phyloP scores from a whole-genome alignment of 2,113 vertebrate genomes.

The Platichthys stellatus region DNA sequence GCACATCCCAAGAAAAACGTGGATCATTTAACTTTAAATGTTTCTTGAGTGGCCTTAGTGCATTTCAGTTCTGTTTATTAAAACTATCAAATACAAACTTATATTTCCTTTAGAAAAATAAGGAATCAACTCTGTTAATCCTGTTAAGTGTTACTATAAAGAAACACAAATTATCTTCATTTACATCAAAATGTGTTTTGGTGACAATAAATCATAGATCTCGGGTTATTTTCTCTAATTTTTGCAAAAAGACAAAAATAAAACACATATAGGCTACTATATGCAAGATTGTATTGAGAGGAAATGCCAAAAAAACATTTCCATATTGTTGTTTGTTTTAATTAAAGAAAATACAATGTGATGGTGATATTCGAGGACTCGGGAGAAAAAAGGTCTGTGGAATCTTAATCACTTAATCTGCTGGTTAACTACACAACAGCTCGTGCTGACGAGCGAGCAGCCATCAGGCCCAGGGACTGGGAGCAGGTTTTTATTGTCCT shows the following conservation, averaged over 20 bases:
- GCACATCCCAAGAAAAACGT: too few species aligned
- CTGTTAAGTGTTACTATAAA: neutral
- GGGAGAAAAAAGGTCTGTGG: conserved; percentile 27
- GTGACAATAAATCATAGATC: neutral
- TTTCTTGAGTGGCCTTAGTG: too few species aligned
- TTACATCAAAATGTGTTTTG: too few species aligned
- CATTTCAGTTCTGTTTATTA: too few species aligned
- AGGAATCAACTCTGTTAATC: neutral
- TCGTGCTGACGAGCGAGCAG: conserved; percentile 22
- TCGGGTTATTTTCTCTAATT: too few species aligned
- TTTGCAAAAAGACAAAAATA: too few species aligned
- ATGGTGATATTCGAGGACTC: conserved; percentile 9
- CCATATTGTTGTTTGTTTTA: neutral
- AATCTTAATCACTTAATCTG: conserved; percentile 77
- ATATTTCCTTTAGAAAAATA: neutral
- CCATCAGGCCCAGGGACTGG: conserved; percentile 21
- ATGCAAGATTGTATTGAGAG: too few species aligned
- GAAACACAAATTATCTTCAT: too few species aligned
- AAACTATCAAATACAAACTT: too few species aligned
- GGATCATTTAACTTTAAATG: too few species aligned
- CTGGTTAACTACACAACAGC: conserved; percentile 56
- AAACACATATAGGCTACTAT: too few species aligned
- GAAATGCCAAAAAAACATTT: too few species aligned
- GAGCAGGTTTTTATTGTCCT: conserved; percentile 43
- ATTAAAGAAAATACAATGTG: neutral